Evolutionary conservation across 2,797 vertebrate genomes (phyloP), one percentile per base, ranked within the genome.

Genomic region (Artibeus lituratus): DNA sequence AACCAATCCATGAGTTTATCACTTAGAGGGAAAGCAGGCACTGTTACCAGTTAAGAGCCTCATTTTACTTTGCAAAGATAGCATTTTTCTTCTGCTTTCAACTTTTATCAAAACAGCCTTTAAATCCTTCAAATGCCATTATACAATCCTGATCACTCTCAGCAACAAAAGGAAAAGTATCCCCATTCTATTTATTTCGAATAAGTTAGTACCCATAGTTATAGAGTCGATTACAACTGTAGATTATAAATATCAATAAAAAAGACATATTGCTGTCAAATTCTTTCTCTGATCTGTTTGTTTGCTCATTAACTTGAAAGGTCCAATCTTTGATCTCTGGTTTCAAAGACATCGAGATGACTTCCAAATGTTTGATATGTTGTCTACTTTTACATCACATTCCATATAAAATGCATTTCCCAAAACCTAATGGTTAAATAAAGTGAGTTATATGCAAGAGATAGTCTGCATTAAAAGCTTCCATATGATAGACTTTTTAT

Each of bases 331-430:
- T 97, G 97, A 98, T 98, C 96, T 98, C 95, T 95, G 90, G 92
- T 97, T 98, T 98, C 97, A 97, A 97, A 97, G 96, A 96, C 95
- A 96, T 95, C 94, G 95, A 90, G 95, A 97, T 97, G 96, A 97
- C 94, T 98, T 98, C 97, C 97, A 98, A 96, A 97, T 97, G 96
- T 97, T 91, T 98, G 97, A 96, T 97, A 94, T 89, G 88, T 92
- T 97, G 91, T 92, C 96, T 97, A 92, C 80, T 97, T 97, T 97
- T 95, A 91, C 90, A 94, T 67, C 74, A 8, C 94, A 90, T 96
- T 96, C 82, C 92, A 94, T 80, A 97, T 96, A 97, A 98, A 97
- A 96, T 90, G 70, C 65, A 78, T 95, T 82, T 94, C 47, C 86
- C 49, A 18, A 95, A 96, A 81, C 19, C n/a, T 94, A 95, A 97